These are phyloP conservation scores for Helicoverpa assulta DNA, from an alignment of 2,888 invertebrate species.

Conservation along the genomic window DNA sequence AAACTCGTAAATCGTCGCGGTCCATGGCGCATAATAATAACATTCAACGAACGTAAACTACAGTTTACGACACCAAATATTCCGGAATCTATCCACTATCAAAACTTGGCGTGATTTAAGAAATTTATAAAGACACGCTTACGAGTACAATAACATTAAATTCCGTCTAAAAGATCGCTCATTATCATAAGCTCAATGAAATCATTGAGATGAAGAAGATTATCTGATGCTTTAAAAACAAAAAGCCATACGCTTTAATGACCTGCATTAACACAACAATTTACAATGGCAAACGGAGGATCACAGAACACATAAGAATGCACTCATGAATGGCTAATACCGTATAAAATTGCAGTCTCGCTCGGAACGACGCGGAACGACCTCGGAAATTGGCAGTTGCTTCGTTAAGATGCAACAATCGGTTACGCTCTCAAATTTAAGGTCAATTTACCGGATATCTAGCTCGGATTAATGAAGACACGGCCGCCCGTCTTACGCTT, in stretches of 20 bases:
- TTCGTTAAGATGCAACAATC: slow-evolving; percentile 48
- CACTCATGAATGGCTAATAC: slow-evolving; percentile 49
- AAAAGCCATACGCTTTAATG: slow-evolving; percentile 44
- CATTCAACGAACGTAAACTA: slow-evolving; percentile 79
- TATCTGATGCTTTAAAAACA: slow-evolving; percentile 36
- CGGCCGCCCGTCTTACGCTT: slow-evolving; percentile 86
- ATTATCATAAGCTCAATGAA: slow-evolving; percentile 45
- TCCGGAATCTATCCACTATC: slow-evolving; percentile 71
- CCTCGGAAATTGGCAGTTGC: slow-evolving; percentile 41
- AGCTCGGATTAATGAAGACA: slow-evolving; percentile 79
- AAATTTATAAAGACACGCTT: slow-evolving; percentile 66
- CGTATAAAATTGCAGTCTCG: slow-evolving; percentile 51
- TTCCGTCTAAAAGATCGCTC: slow-evolving; percentile 44
- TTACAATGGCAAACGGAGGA: slow-evolving; percentile 32
- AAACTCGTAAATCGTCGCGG: slow-evolving; percentile 81
- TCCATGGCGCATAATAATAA: slow-evolving; percentile 78
- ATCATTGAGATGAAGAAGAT: slow-evolving; percentile 26
- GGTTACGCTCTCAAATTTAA: slow-evolving; percentile 70
- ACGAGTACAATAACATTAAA: slow-evolving; percentile 44
- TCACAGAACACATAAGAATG: slow-evolving; percentile 48
- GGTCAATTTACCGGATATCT: slow-evolving; percentile 79
- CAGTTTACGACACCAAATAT: slow-evolving; percentile 80
- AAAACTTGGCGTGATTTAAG: slow-evolving; percentile 71
- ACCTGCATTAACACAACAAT: slow-evolving; percentile 39
- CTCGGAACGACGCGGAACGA: slow-evolving; percentile 29